These are phyloP conservation scores for Prunella fulvescens DNA, from an alignment of 2,113 vertebrate genomes.

Conservation along the genomic window DNA sequence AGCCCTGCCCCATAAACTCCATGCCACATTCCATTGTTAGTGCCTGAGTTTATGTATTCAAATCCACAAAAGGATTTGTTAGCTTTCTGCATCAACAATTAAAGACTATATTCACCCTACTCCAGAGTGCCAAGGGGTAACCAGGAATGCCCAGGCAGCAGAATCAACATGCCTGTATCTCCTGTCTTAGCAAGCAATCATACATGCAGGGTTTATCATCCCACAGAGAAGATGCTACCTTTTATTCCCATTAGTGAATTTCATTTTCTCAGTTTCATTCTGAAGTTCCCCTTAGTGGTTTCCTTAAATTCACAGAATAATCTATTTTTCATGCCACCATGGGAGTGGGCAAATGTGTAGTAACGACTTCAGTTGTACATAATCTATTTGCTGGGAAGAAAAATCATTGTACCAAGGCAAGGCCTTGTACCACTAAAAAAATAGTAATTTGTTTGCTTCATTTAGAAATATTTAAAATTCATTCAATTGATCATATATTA, in stretches of 20 bases:
- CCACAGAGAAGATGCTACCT: neutral
- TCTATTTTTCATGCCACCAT: neutral
- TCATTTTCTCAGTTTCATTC: neutral
- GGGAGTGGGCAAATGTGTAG: neutral
- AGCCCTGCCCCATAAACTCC: neutral
- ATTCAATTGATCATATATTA: neutral
- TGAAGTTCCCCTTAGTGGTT: neutral
- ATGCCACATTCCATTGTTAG: neutral
- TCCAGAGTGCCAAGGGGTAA: neutral
- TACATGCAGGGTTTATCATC: neutral
- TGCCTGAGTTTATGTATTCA: neutral
- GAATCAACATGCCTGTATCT: rapidly evolving
- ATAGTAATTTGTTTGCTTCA: neutral
- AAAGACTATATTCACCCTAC: neutral
- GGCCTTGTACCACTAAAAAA: neutral
- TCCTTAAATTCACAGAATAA: neutral
- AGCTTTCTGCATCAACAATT: neutral
- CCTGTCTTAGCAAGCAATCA: neutral
- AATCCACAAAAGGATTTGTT: neutral
- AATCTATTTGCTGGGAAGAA: neutral
- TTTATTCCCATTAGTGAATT: neutral
- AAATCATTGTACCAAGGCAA: neutral
- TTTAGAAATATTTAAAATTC: neutral
- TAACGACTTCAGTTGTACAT: neutral
- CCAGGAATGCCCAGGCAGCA: neutral